A percentile compares a stretch with the other conserved stretches of the same genome.
Evolutionary conservation across 2,113 vertebrate species (phyloP).

Genomic region (Sardina pilchardus): DNA sequence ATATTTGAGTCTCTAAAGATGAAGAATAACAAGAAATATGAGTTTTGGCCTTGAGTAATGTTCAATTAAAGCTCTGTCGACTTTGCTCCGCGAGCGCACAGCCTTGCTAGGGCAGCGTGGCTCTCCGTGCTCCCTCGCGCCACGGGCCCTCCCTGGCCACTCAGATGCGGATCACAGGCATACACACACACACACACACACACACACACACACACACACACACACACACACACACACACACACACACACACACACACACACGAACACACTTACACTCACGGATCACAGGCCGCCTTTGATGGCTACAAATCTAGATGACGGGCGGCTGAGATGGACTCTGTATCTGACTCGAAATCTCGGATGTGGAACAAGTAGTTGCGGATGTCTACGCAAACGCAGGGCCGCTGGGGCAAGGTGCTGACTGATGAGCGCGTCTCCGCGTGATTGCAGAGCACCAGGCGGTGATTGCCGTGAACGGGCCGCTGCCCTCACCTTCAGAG

Average conservation of each 20-base stretch:
- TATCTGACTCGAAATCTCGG: not conserved
- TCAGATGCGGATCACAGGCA: not conserved
- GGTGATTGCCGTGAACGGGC: not conserved
- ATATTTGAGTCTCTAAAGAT: slow-evolving; percentile 72
- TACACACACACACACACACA: too few species aligned
- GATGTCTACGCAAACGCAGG: not conserved
- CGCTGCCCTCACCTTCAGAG: not conserved
- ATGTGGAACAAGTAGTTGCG: not conserved
- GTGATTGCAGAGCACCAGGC: not conserved
- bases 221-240: too few species aligned
- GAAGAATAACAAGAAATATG: slow-evolving; percentile 70
- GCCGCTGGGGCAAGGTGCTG: not conserved
- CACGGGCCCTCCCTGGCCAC: not conserved
- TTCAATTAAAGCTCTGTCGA: slow-evolving; percentile 72
- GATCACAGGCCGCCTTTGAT: not conserved
- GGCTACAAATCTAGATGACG: not conserved
- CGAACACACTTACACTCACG: too few species aligned
- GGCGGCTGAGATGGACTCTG: not conserved
- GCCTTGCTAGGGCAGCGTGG: slow-evolving; percentile 59
- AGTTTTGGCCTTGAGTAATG: slow-evolving; percentile 77
- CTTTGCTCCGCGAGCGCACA: slow-evolving; percentile 59
- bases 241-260: too few species aligned
- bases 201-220: too few species aligned
- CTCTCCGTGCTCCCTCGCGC: not conserved
- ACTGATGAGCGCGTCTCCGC: not conserved